These are phyloP conservation scores for Meganola albula DNA, from an alignment of 2,888 invertebrate genomes.

Conservation along the genomic window DNA sequence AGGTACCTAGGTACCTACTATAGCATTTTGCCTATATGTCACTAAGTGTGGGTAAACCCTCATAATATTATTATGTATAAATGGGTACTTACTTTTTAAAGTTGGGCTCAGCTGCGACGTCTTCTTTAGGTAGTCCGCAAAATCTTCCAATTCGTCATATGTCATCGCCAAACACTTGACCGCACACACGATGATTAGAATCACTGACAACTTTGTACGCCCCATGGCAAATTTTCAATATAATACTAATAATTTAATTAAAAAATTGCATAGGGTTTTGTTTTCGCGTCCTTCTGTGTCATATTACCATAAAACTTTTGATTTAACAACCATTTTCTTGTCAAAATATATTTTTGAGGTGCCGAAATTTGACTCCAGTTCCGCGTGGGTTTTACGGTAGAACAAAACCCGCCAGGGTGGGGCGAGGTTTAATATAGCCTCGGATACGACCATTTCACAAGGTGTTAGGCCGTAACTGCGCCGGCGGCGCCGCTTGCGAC, in stretches of 20 bases:
- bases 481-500: constrained; percentile 55
- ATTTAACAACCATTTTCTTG: constrained; percentile 30
- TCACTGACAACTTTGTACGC: constrained; percentile 40
- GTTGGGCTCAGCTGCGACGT: constrained; percentile 63
- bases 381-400: constrained; percentile 52
- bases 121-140: constrained; percentile 55
- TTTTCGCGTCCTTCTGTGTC: constrained; percentile 22
- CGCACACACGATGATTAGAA: constrained; percentile 46
- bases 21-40: too few species aligned
- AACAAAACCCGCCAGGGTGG: constrained; percentile 64
- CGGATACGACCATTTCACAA: constrained; percentile 75
- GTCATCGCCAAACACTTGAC: constrained; percentile 55
- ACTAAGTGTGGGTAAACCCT: too few species aligned
- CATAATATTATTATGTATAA: too few species aligned
- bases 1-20: too few species aligned
- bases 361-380: constrained; percentile 30
- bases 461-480: constrained; percentile 61
- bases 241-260: not conserved
- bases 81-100: constrained; percentile 70
- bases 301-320: constrained; percentile 35
- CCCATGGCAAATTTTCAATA: constrained; percentile 38
- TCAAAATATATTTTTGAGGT: constrained; percentile 12
- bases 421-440: constrained; percentile 71
- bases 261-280: constrained; percentile 32
- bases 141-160: constrained; percentile 59